phyloP scores from a whole-genome alignment of 2,113 vertebrate species.

The Marmota monax region DNA sequence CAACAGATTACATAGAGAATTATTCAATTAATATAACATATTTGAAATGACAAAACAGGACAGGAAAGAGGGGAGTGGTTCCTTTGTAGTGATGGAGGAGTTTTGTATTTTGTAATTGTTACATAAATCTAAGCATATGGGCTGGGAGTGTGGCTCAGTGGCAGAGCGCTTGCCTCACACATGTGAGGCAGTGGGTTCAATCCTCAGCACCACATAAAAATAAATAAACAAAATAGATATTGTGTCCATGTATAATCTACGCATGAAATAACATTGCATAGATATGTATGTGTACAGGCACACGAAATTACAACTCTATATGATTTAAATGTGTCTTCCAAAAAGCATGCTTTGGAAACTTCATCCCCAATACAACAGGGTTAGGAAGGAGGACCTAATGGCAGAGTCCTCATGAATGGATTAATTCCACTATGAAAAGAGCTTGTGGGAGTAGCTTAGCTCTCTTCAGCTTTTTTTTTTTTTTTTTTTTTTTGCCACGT shows the following conservation, averaged over 20 bases:
- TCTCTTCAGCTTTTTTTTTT: background rate
- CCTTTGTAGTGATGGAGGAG: background rate
- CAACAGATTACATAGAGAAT: background rate
- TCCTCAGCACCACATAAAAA: too few species aligned
- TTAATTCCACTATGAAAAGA: background rate
- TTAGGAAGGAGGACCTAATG: background rate
- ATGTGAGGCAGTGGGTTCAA: too few species aligned
- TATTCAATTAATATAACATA: background rate
- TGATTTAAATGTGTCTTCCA: background rate
- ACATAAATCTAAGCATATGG: background rate
- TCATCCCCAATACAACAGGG: background rate
- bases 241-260: too few species aligned
- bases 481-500: background rate
- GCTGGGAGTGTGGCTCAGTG: too few species aligned
- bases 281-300: background rate
- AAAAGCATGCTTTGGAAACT: background rate
- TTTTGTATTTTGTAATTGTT: background rate
- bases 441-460: background rate
- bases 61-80: background rate
- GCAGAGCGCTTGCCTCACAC: too few species aligned
- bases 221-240: too few species aligned
- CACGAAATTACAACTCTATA: background rate
- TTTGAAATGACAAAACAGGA: slow-evolving; percentile 10
- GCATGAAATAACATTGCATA: background rate
- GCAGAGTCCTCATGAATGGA: background rate